Evolutionary conservation across 1,140 invertebrate species (phyloP).

Genomic region (Drosophila watanabei): DNA sequence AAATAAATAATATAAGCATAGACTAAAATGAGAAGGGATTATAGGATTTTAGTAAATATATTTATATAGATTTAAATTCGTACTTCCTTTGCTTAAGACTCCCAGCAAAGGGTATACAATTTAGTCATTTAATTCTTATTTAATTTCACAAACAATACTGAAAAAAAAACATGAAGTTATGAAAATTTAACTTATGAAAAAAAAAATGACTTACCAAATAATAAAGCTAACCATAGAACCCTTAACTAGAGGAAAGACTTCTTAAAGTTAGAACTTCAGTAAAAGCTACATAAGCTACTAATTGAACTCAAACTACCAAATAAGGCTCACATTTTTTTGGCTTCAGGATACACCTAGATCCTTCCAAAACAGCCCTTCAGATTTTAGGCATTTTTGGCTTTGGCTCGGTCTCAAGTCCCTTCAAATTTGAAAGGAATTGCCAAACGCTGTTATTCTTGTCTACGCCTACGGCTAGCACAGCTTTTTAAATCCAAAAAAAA

Average conservation of each 20-base stretch:
- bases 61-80: not conserved
- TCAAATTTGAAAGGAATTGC: conserved; percentile 11
- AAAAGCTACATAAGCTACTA: not conserved
- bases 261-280: not conserved
- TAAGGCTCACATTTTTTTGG: not conserved
- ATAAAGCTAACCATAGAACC: not conserved
- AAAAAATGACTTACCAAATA: not conserved
- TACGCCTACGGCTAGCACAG: conserved; percentile 36
- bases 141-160: too few species aligned
- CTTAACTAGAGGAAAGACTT: not conserved
- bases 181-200: not conserved
- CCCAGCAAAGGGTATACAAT: too few species aligned
- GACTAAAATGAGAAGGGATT: too few species aligned
- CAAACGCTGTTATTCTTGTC: conserved; percentile 42
- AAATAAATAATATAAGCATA: not conserved
- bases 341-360: not conserved
- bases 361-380: not conserved
- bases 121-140: too few species aligned
- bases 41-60: too few species aligned
- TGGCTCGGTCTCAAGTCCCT: conserved; percentile 16
- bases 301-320: not conserved
- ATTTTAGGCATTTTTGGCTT: not conserved
- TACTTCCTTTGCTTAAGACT: too few species aligned
- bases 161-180: not conserved
- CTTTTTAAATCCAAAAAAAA: not conserved